Percentiles rank a stretch among this genome's conserved stretches.
Conservation (phyloP, 92 coral and sea anemone species). For the Zoanthus sociatus region DNA sequence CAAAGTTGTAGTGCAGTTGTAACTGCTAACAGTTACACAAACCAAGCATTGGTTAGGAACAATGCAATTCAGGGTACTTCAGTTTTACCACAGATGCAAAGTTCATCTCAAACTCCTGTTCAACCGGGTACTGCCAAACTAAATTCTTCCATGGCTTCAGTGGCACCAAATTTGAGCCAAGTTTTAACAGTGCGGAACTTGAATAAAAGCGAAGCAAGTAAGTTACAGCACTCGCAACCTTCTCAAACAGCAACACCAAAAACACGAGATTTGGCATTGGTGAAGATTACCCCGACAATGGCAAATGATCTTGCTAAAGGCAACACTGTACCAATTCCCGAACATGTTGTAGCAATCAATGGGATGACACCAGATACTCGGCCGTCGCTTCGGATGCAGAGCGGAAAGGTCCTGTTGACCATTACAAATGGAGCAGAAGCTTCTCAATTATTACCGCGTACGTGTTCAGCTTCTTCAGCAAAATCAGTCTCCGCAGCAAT, state of each 20-base stretch:
- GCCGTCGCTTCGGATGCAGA: constrained; percentile 16
- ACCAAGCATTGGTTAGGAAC: not conserved
- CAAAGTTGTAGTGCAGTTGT: not conserved
- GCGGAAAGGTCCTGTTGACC: constrained; percentile 33
- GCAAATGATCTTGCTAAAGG: constrained; percentile 20
- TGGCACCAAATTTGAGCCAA: not conserved
- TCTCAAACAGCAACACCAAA: not conserved
- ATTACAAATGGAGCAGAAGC: not conserved
- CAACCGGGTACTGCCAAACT: not conserved
- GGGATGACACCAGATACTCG: not conserved
- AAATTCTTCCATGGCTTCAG: not conserved
- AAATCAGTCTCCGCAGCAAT: not conserved
- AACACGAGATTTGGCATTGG: constrained; percentile 1
- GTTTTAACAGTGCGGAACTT: not conserved
- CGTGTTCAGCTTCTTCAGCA: not conserved
- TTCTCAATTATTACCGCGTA: not conserved
- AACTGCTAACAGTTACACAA: not conserved
- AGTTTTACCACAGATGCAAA: not conserved
- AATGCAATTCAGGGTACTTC: not conserved
- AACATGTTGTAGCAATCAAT: constrained; percentile 16
- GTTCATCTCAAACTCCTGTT: not conserved
- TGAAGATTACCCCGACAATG: constrained; percentile 32
- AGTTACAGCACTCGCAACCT: not conserved
- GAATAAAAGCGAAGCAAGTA: not conserved
- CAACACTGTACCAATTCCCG: constrained; percentile 6